A percentile compares a stretch with the other conserved stretches of the same genome.
These are phyloP conservation scores for Oscheius myriophilus DNA, from an alignment of 2,888 invertebrate species.

Conservation along the genomic window DNA sequence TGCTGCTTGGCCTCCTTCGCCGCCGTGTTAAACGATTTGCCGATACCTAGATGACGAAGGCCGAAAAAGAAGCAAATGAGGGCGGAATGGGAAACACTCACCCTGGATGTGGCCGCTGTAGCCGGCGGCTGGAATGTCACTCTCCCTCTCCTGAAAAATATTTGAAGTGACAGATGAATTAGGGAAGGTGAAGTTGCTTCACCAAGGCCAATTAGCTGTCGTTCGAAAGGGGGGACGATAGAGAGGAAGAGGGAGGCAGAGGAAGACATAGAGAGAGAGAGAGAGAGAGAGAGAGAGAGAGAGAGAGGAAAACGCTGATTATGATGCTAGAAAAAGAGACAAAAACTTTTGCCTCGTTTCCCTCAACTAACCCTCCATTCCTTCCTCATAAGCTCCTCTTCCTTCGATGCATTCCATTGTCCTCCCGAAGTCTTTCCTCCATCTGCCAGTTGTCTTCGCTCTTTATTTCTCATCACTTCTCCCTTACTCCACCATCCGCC, in stretches of 20 bases:
- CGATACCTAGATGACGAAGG: constrained; percentile 47
- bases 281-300: too few species aligned
- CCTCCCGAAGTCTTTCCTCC: constrained; percentile 45
- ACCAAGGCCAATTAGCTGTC: too few species aligned
- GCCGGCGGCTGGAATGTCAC: constrained; percentile 55
- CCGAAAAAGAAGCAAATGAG: constrained; percentile 26
- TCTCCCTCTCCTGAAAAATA: constrained; percentile 11
- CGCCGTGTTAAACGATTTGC: constrained; percentile 55
- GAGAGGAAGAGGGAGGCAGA: too few species aligned
- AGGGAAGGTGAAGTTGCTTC: neutral
- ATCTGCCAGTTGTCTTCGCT: constrained; percentile 49
- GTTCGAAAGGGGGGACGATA: too few species aligned
- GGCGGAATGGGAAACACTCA: constrained; percentile 2
- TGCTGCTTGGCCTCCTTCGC: constrained; percentile 57
- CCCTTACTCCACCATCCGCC: constrained; percentile 58
- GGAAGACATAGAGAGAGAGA: too few species aligned
- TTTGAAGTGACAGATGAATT: neutral
- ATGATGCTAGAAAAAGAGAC: too few species aligned
- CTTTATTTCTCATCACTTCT: constrained; percentile 55
- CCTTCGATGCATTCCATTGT: constrained; percentile 37
- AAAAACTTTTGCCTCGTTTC: too few species aligned
- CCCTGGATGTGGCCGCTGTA: constrained; percentile 59
- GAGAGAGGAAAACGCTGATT: too few species aligned
- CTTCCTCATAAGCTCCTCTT: constrained; percentile 6
- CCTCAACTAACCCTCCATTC: constrained; percentile 8